Percentiles rank a stretch among this genome's conserved stretches.
These are phyloP conservation scores for Eristalinus aeneus DNA, from an alignment of 2,888 invertebrate species.

Conservation along the genomic window DNA sequence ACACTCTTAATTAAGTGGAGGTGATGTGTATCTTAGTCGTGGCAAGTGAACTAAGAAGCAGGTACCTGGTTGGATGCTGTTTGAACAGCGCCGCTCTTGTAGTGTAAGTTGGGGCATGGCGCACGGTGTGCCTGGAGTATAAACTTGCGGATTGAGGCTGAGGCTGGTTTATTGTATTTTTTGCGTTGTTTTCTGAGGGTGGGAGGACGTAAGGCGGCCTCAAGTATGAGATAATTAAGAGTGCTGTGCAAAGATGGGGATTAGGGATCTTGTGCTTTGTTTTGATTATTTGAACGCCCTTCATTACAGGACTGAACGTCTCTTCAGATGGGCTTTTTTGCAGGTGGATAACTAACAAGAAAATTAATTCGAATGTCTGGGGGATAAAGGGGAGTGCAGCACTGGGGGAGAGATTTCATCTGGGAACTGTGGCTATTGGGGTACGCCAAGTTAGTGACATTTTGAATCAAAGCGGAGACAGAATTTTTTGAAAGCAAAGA, in stretches of 20 bases:
- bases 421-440: too few relatives aligned
- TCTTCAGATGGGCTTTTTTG: background rate
- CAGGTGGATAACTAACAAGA: background rate
- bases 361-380: background rate
- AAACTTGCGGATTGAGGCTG: background rate
- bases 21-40: conserved; percentile 53
- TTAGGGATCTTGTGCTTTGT: background rate
- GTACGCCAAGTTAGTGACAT: too few relatives aligned
- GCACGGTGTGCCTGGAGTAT: background rate
- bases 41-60: conserved; percentile 17
- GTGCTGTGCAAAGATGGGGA: background rate
- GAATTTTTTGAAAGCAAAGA: too few relatives aligned
- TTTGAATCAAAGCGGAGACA: too few relatives aligned
- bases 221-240: background rate
- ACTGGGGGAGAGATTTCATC: background rate
- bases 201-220: background rate
- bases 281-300: background rate
- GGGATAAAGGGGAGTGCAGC: background rate
- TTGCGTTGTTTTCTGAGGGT: background rate
- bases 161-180: background rate
- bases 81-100: conserved; percentile 6
- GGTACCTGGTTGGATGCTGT: conserved; percentile 14
- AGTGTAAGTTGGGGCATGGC: background rate
- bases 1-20: conserved; percentile 59
- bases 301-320: background rate